Percentiles rank a stretch among this genome's conserved stretches.
These are phyloP conservation scores for Cephus nigrinus DNA, from an alignment of 2,888 invertebrate species.

Conservation along the genomic window DNA sequence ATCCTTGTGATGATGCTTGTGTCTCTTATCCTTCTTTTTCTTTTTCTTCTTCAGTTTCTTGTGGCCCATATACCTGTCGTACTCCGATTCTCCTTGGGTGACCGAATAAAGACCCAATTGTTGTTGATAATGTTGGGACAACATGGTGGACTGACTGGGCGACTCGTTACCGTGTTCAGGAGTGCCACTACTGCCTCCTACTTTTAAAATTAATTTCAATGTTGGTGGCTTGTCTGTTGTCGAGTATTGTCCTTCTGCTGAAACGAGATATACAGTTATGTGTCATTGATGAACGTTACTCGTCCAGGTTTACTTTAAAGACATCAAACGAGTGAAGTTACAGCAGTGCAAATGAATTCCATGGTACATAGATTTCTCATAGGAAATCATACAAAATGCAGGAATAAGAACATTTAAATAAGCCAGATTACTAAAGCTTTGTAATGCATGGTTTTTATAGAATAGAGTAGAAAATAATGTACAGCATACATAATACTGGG, in stretches of 20 bases:
- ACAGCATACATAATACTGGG: not conserved
- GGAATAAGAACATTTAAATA: not conserved
- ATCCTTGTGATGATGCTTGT: slow-evolving; percentile 79
- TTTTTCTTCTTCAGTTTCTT: slow-evolving; percentile 83
- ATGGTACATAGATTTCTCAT: not conserved
- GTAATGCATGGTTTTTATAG: too few species aligned
- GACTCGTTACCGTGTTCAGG: slow-evolving; percentile 69
- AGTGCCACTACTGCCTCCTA: slow-evolving; percentile 75
- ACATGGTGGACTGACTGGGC: slow-evolving; percentile 50
- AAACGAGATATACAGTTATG: slow-evolving; percentile 4
- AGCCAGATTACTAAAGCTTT: not conserved
- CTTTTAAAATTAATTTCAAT: slow-evolving; percentile 79
- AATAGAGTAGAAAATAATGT: too few species aligned
- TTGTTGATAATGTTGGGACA: slow-evolving; percentile 62
- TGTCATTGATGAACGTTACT: not conserved
- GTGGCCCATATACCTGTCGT: slow-evolving; percentile 66
- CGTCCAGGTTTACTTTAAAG: not conserved
- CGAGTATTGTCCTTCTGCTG: slow-evolving; percentile 49
- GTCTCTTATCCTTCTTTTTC: slow-evolving; percentile 81
- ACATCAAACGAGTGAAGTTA: not conserved
- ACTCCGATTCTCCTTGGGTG: slow-evolving; percentile 57
- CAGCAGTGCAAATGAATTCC: not conserved
- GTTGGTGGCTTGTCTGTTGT: slow-evolving; percentile 69
- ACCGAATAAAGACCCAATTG: slow-evolving; percentile 62
- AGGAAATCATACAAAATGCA: not conserved